Percentiles rank a stretch among this genome's conserved stretches.
phyloP scores from a whole-genome alignment of 2,113 vertebrate genomes.

The Tyto alba region DNA sequence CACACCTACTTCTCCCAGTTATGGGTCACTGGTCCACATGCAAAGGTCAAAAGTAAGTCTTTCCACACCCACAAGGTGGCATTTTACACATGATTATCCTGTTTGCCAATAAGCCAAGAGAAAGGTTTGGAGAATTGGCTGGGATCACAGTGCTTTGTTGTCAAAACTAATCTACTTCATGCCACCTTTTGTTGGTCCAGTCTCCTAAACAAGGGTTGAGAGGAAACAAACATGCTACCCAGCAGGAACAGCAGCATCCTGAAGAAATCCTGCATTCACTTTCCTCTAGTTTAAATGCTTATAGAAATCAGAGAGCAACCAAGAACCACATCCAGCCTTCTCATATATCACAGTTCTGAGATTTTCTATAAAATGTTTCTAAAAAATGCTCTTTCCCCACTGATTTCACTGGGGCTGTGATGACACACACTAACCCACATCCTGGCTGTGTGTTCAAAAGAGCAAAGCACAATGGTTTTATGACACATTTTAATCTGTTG shows the following conservation, averaged over 20 bases:
- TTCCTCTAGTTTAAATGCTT: background rate
- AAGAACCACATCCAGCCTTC: background rate
- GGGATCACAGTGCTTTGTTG: background rate
- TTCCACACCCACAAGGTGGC: background rate
- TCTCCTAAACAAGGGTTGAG: background rate
- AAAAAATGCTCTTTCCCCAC: background rate
- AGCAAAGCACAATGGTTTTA: background rate
- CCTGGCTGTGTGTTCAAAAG: background rate
- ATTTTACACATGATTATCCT: background rate
- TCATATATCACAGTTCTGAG: background rate
- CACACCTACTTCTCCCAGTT: background rate
- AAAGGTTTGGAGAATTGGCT: background rate
- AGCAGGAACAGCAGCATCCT: background rate
- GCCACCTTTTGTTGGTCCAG: background rate
- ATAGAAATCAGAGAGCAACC: background rate
- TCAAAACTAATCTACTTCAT: background rate
- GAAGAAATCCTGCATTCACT: background rate
- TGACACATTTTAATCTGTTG: background rate
- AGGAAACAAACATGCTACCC: background rate
- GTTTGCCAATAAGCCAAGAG: background rate
- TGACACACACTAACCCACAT: background rate
- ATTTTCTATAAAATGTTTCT: background rate
- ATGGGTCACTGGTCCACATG: rapidly evolving
- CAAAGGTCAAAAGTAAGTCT: background rate
- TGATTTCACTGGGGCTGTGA: background rate